Evolutionary conservation across 2,888 invertebrate genomes (phyloP).

Genomic region (Opisthograptis luteolata): DNA sequence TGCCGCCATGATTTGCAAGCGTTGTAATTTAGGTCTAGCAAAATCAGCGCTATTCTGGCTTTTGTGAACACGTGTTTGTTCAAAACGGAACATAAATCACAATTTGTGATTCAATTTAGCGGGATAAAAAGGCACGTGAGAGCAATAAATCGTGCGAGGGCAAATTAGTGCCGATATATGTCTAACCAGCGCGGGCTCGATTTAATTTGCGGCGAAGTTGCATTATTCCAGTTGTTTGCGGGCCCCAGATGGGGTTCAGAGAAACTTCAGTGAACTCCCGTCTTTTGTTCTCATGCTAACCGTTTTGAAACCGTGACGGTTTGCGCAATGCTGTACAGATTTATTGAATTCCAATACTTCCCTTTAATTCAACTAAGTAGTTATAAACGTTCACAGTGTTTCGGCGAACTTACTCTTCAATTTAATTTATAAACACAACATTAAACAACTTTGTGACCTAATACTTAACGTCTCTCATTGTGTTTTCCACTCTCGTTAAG

Average conservation of each 20-base stretch:
- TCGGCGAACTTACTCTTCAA: constrained; percentile 23
- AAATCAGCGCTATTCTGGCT: constrained; percentile 27
- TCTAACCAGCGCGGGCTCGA: constrained; percentile 52
- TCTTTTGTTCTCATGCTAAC: constrained; percentile 60
- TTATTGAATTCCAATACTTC: constrained; percentile 53
- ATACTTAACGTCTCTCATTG: no score
- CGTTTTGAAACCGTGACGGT: constrained; percentile 49
- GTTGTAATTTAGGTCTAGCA: constrained; percentile 34
- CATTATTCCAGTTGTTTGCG: constrained; percentile 64
- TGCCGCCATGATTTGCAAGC: constrained; percentile 35
- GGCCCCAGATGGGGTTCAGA: constrained; percentile 52
- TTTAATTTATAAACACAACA: constrained; percentile 10
- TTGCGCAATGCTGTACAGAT: constrained; percentile 41
- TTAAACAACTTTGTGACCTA: no score
- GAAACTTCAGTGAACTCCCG: constrained; percentile 51
- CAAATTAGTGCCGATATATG: constrained; percentile 68
- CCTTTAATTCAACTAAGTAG: constrained; percentile 34
- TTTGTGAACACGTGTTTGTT: constrained; percentile 22
- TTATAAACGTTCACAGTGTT: constrained; percentile 21
- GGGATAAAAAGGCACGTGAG: constrained; percentile 56
- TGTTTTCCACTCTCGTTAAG: no score
- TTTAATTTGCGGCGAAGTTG: constrained; percentile 63
- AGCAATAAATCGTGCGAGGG: constrained; percentile 60
- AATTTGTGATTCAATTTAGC: constrained; percentile 51
- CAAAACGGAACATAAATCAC: constrained; percentile 45